A percentile compares a stretch with the other conserved stretches of the same genome.
Evolutionary conservation across 2,888 invertebrate species (phyloP).

Genomic region (Macrophya alboannulata): DNA sequence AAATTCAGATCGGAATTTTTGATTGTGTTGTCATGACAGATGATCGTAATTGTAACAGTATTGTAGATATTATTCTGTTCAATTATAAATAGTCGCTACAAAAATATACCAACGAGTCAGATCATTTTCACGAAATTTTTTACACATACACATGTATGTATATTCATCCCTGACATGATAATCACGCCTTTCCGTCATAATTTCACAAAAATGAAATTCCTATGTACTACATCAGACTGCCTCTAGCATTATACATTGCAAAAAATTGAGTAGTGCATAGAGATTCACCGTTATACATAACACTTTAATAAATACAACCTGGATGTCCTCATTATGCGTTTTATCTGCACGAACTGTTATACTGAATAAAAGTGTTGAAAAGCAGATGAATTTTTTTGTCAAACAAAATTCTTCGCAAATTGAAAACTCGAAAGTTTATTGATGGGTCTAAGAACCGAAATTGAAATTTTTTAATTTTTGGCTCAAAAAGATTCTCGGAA

Average conservation of each 20-base stretch:
- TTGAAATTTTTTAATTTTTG: neutral
- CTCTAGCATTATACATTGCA: neutral
- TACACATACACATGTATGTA: neutral
- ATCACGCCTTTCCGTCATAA: neutral
- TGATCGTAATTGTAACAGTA: conserved; percentile 31
- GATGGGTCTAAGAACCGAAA: neutral
- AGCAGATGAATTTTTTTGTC: neutral
- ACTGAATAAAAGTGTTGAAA: neutral
- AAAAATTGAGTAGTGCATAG: conserved; percentile 37
- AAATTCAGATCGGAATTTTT: neutral
- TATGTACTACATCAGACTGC: neutral
- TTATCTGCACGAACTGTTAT: conserved; percentile 1
- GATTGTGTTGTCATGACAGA: conserved; percentile 31
- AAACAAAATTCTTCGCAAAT: neutral
- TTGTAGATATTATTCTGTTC: conserved; percentile 5
- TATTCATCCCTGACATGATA: neutral
- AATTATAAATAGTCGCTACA: conserved; percentile 39
- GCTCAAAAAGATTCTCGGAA: neutral
- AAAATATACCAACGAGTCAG: conserved; percentile 19
- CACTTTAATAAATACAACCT: conserved; percentile 34
- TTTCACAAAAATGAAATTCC: neutral
- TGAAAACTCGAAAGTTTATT: neutral
- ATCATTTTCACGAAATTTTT: neutral
- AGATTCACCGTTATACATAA: conserved; percentile 40
- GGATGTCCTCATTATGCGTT: conserved; percentile 26